phyloP scores from a whole-genome alignment of 92 coral and sea anemone genomes.

The Metridium senile region DNA sequence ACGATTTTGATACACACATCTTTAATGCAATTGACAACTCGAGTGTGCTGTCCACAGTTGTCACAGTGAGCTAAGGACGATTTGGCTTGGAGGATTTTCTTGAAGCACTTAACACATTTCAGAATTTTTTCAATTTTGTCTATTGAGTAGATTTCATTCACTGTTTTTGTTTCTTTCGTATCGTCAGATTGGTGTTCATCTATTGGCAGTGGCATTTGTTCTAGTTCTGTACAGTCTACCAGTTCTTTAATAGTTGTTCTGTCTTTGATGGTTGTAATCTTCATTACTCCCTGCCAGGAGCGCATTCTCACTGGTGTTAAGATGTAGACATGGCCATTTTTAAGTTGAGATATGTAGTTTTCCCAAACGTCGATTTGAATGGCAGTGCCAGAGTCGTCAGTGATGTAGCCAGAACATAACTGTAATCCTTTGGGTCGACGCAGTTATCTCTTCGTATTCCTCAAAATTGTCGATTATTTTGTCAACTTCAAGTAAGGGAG shows the following conservation, averaged over 20 bases:
- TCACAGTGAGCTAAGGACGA: not conserved
- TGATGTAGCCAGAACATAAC: slow-evolving; percentile 22
- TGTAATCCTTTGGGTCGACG: slow-evolving; percentile 13
- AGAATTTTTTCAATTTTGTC: slow-evolving; percentile 5
- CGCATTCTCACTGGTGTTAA: slow-evolving; percentile 42
- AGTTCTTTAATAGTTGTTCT: slow-evolving; percentile 12
- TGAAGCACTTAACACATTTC: slow-evolving; percentile 7
- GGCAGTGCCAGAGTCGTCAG: slow-evolving; percentile 30
- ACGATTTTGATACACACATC: slow-evolving; percentile 4
- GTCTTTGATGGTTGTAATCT: slow-evolving; percentile 36
- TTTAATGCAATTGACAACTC: not conserved
- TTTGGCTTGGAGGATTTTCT: slow-evolving; percentile 6
- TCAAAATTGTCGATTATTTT: slow-evolving; percentile 10
- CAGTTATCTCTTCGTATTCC: slow-evolving; percentile 11
- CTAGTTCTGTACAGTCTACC: not conserved
- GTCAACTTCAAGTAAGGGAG: slow-evolving; percentile 16
- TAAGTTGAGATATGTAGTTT: slow-evolving; percentile 33
- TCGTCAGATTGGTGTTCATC: not conserved
- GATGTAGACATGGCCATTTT: slow-evolving; percentile 31
- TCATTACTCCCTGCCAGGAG: slow-evolving; percentile 45
- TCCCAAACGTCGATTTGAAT: slow-evolving; percentile 47
- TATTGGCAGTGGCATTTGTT: not conserved
- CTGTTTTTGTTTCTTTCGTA: not conserved
- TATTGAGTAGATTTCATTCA: not conserved
- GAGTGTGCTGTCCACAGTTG: slow-evolving; percentile 9